A percentile compares a stretch with the other conserved stretches of the same genome.
Evolutionary conservation across 2,888 invertebrate species (phyloP).

Genomic region (Germaria angustata): DNA sequence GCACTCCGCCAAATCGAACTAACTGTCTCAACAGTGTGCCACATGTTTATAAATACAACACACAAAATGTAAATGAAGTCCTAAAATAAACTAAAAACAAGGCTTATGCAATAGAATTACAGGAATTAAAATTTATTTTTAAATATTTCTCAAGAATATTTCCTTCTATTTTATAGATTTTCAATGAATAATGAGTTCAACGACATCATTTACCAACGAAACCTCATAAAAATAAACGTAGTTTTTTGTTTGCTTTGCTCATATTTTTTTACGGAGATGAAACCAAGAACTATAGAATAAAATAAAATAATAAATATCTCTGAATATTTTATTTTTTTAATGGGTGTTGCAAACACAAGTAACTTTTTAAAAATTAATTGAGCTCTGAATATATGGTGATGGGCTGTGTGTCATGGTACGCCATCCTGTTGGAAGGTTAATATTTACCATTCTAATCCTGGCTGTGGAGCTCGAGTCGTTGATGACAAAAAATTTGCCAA

Average conservation of each 20-base stretch:
- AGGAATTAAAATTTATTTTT: slow-evolving; percentile 50
- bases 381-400: too few relatives aligned
- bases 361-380: too few relatives aligned
- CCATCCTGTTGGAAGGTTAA: too few relatives aligned
- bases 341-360: too few relatives aligned
- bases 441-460: too few relatives aligned
- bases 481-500: too few relatives aligned
- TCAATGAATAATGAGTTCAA: slow-evolving; percentile 31
- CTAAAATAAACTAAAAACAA: slow-evolving; percentile 13
- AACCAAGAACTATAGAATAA: too few relatives aligned
- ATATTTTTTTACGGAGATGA: too few relatives aligned
- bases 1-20: background rate
- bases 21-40: background rate
- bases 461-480: too few relatives aligned
- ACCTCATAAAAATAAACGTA: background rate
- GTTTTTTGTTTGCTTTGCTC: background rate
- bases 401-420: too few relatives aligned
- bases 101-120: slow-evolving; percentile 46
- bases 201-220: slow-evolving; percentile 14
- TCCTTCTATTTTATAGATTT: slow-evolving; percentile 7
- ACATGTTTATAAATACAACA: background rate
- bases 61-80: slow-evolving; percentile 25
- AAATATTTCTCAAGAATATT: slow-evolving; percentile 15
- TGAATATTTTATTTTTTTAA: too few relatives aligned
- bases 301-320: too few relatives aligned